A percentile compares a stretch with the other conserved stretches of the same genome.
Evolutionary conservation across 2,888 invertebrate species (phyloP).

Genomic region (Pristionchus arcanus): DNA sequence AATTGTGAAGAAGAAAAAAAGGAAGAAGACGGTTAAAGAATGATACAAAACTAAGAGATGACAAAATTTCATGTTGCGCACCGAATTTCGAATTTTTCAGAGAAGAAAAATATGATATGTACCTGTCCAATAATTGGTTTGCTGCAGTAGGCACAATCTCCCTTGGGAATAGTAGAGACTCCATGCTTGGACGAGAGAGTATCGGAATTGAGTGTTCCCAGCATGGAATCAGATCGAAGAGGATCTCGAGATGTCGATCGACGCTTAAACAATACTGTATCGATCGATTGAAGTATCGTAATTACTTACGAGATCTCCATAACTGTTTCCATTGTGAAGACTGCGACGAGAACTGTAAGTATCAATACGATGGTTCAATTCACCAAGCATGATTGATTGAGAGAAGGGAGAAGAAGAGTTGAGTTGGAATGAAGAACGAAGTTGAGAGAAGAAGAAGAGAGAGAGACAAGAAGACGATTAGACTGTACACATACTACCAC

Average conservation of each 20-base stretch:
- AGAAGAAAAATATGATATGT: not conserved
- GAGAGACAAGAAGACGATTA: slow-evolving; percentile 36
- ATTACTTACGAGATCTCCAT: slow-evolving; percentile 53
- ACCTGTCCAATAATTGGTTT: slow-evolving; percentile 98
- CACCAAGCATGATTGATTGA: slow-evolving; percentile 48
- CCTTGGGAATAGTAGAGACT: slow-evolving; percentile 98
- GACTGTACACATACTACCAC: slow-evolving; percentile 35
- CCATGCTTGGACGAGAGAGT: slow-evolving; percentile 89
- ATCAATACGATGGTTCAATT: slow-evolving; percentile 51
- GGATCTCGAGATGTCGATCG: slow-evolving; percentile 70
- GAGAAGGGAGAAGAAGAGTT: slow-evolving; percentile 23
- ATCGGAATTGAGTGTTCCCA: slow-evolving; percentile 87
- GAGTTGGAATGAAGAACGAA: not conserved
- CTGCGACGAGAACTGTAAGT: slow-evolving; percentile 55
- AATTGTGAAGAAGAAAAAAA: not conserved
- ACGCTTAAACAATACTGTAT: slow-evolving; percentile 58
- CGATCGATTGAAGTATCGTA: not conserved
- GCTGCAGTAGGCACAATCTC: slow-evolving; percentile 98
- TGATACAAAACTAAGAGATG: not conserved
- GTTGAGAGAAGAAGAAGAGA: slow-evolving; percentile 19
- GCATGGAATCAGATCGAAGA: slow-evolving; percentile 87
- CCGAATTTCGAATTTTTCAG: not conserved
- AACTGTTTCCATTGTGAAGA: slow-evolving; percentile 53
- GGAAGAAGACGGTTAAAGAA: not conserved
- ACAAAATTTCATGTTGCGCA: not conserved